Base-by-base conservation (phyloP, 2,113 vertebrate species). In the Thymallus thymallus region DNA sequence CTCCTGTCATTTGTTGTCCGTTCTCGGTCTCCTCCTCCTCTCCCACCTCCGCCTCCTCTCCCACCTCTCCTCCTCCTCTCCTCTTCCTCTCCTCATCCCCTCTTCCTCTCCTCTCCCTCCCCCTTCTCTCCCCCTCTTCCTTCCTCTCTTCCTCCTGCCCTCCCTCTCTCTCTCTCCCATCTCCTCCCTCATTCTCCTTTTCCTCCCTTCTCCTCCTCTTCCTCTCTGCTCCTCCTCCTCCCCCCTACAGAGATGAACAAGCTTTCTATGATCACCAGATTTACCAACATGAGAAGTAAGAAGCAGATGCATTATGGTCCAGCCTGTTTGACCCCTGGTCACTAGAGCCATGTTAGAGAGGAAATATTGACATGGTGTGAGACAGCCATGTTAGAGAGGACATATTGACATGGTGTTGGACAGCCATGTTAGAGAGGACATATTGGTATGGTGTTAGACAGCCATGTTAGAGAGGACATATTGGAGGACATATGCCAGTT, bases 221-320 rank as follows among this genome's bases (percentile, higher is more conserved):
- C 51, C 51, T 20, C 20, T 29, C 45, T 46, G 45, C 45, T 66
- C 26, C 24, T 51, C 86, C 79, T 83, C 64, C 35, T 35, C 84
- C 70, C 77, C 82, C 51, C 16, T 48, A 26, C 22, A 93, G 91
- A 88, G 89, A 75, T 88, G 89, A 75, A 73, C 88, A 92, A 85
- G 72, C 77, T 74, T 93, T 76, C 86, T 91, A 82, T 92, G 92
- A 89, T 61, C 91, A 88, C 61, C 91, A 91, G 45, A 74, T 91
- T 63, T 92, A 88, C 87, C 86, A 88, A 85, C 86, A 84, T 24
- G 84, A 82, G 71, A 94, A 94, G 93, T 94, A 94, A 93, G 93
- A 84, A 80, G 29, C 73, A 56, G 45, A 68, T 87, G 87, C 88
- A 85, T 80, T 51, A 5, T 51, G 46, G 14, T 51, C 46, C 46